Evolutionary conservation across 1,140 invertebrate genomes (phyloP), one percentile per base, ranked within the genome.

Genomic region (Drosophila cardini): DNA sequence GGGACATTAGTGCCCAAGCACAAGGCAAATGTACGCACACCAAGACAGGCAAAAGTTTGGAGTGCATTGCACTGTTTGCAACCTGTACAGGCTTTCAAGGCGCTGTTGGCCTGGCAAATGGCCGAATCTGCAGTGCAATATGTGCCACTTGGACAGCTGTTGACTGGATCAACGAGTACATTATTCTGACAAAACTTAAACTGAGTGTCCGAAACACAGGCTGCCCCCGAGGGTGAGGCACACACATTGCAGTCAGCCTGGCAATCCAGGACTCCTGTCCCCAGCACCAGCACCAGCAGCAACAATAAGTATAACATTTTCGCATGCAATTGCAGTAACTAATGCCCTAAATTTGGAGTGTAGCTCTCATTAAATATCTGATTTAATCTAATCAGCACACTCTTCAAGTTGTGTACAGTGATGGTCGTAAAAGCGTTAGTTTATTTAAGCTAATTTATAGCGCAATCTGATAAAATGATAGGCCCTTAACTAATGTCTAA

Each of bases 161-260:
- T 53, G 13, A 53, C 6, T 4, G 48, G 36, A 0, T 50, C 61
- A 10, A 30, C 5, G 2, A 48, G 48, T 8, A 1, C 4, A 30
- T 63, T 53, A 16, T 52, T 32, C 0, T 15, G 1, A 36, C 78
- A 80, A 45, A 76, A 46, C 38, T 72, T 48, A 16, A 76, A 80
- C 42, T 80, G 48, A 0, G 72, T 76, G 3, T 15, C 9, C 18
- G 78, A 80, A 0, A 80, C 36, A 10, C 78, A 80, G 48, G 78
- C 38, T 0, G 55, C 38, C 18, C 30, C 56, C 1, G 55, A 26
- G 1, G 30, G 21, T 0, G 8, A 0, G 5, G 58, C 21, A 42
- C 78, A 80, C 6, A 15, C 26, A 61, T 80, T 76, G 45, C 78
- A 80, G 7, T 10, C 65, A 10, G 78, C 65, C 15, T 15, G 72